phyloP scores from a whole-genome alignment of 1,140 invertebrate species.

The Lanistes nyassanus region DNA sequence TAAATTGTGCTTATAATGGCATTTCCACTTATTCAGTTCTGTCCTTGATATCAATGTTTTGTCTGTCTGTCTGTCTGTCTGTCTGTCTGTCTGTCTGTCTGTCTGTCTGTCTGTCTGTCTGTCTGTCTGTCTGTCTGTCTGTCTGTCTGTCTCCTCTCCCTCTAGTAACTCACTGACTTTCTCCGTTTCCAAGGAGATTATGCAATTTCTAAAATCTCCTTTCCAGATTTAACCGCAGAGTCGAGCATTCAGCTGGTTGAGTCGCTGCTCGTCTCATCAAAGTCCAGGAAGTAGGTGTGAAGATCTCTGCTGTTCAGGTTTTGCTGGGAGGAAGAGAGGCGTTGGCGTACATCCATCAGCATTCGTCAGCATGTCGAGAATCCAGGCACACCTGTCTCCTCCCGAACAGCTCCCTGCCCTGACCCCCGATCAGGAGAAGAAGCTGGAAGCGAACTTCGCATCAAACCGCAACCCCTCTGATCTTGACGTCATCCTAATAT shows the following conservation, averaged over 20 bases:
- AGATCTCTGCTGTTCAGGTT: background rate
- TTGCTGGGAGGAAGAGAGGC: background rate
- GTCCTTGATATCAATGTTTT: too few species aligned
- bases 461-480: constrained; percentile 52
- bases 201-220: background rate
- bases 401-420: constrained; percentile 44
- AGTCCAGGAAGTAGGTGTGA: background rate
- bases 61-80: background rate
- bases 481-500: constrained; percentile 46
- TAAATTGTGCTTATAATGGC: too few species aligned
- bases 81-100: constrained; percentile 15
- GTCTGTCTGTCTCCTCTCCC: constrained; percentile 27
- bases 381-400: constrained; percentile 49
- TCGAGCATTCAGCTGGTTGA: too few species aligned
- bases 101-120: constrained; percentile 28
- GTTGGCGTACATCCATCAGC: too few species aligned
- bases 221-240: too few species aligned
- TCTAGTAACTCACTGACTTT: too few species aligned
- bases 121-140: constrained; percentile 38
- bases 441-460: constrained; percentile 47
- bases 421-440: constrained; percentile 41
- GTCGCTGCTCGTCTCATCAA: background rate
- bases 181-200: too few species aligned
- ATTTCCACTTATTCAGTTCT: too few species aligned
- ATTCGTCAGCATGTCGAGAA: constrained; percentile 26